A percentile compares a stretch with the other conserved stretches of the same genome.
These are phyloP conservation scores for Hirtodrosophila duncani DNA, from an alignment of 2,888 invertebrate genomes.

Conservation along the genomic window DNA sequence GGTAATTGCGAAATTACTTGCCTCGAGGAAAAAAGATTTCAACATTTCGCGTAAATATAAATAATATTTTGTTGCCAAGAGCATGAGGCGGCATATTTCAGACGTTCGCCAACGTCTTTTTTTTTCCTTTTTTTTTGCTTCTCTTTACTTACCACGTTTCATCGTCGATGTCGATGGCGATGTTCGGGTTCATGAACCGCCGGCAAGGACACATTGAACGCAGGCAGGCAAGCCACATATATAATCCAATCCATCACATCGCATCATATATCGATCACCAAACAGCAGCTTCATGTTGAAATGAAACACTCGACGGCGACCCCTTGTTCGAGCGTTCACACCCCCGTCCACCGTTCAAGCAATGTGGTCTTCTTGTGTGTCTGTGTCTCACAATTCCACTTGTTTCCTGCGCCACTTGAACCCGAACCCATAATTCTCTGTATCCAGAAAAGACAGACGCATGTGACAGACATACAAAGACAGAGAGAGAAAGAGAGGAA, in stretches of 20 bases:
- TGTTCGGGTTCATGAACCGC: slow-evolving; percentile 62
- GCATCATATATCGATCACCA: slow-evolving; percentile 54
- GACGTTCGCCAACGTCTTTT: too few relatives aligned
- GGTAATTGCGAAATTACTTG: slow-evolving; percentile 9
- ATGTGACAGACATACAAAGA: background rate
- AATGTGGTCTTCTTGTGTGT: slow-evolving; percentile 1
- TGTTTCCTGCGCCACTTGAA: slow-evolving; percentile 59
- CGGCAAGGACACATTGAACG: slow-evolving; percentile 56
- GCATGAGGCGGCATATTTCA: slow-evolving; percentile 13
- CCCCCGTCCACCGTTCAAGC: too few relatives aligned
- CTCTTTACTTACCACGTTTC: slow-evolving; percentile 11
- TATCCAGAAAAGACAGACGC: slow-evolving; percentile 33
- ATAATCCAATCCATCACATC: background rate
- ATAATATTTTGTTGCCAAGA: slow-evolving; percentile 18
- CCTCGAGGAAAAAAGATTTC: slow-evolving; percentile 21
- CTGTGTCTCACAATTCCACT: slow-evolving; percentile 54
- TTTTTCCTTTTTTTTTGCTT: slow-evolving; percentile 18
- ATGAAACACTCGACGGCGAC: slow-evolving; percentile 13
- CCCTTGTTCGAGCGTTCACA: background rate
- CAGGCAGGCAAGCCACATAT: slow-evolving; percentile 4
- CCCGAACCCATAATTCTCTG: slow-evolving; percentile 64
- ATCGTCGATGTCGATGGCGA: slow-evolving; percentile 41
- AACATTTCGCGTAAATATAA: slow-evolving; percentile 30
- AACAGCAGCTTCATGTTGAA: slow-evolving; percentile 35
- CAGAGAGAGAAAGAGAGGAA: background rate